Evolutionary conservation across 64 coral and sea anemone genomes (phyloP), one percentile per base, ranked within the genome.

Genomic region (Trachythela sp.): DNA sequence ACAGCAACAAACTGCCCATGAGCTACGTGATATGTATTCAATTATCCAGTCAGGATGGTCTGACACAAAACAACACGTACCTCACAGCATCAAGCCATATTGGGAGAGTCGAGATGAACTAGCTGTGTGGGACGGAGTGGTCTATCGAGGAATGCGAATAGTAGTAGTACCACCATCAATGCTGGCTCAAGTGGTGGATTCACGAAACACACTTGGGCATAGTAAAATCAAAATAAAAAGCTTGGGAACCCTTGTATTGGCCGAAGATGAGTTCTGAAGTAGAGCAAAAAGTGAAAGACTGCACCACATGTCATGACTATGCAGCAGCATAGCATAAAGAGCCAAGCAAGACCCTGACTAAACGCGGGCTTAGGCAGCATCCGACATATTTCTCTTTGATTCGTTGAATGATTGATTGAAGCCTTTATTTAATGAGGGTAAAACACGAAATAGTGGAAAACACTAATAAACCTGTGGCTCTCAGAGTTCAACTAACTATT

Each of bases 211-310:
- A 93, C 42, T 8, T 80, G 2, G 91, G 86, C 83, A 84, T 88
- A 20, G 77, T 85, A 33, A 89, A 92, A 56, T 92, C 43, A 13
- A 92, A 92, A 54, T 86, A 92, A 84, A 85, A 86, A 48, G 86
- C 86, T 11, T 88, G 91, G 41, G 84, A 91, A 48, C 40, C 60
- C 0, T 39, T 88, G 26, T 43, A 85, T 52, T 90, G 89, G 89
- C 89, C 89, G 7, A 48, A 75, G 3, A 84, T 84, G 77, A 90
- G 88, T 38, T 70, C 88, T 13, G 71, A 84, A 52, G 67, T 90
- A 30, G 49, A 90, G 60, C 76, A 83, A 2, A 90, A 90, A 59
- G 80, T 90, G 17, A 84, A 84, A 14, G 80, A 90, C 51, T 90
- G 89, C 36, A 15, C 68, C 70, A 92, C 48, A 48, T 88, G 13